Percentiles rank a stretch among this genome's conserved stretches.
phyloP scores from a whole-genome alignment of 2,113 vertebrate species.

The Rhinoderma darwinii region DNA sequence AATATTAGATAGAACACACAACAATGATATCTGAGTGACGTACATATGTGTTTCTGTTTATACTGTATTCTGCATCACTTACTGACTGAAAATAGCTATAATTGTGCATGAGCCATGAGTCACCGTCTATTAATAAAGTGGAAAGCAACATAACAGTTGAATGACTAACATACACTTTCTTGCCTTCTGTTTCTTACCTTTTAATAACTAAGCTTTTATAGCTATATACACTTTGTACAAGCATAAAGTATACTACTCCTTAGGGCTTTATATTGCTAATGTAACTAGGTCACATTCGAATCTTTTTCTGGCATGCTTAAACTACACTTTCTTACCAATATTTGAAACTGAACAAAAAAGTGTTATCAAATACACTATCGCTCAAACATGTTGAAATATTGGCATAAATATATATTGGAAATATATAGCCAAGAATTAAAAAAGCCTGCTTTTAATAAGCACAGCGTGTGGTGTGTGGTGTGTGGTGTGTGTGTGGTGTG shows the following conservation, averaged over 20 bases:
- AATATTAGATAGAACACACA: conserved; percentile 10
- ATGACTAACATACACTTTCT: conserved; percentile 72
- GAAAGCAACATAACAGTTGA: conserved; percentile 69
- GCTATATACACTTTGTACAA: conserved; percentile 28
- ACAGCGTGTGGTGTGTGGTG: too few species aligned
- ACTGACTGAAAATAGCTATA: conserved; percentile 76
- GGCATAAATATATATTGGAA: too few species aligned
- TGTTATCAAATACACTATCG: not conserved
- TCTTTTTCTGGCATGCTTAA: not conserved
- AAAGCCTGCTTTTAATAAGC: too few species aligned
- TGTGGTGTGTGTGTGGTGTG: too few species aligned
- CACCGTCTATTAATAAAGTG: conserved; percentile 78
- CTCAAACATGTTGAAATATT: not conserved
- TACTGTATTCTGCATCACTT: conserved; percentile 70
- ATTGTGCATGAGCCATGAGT: conserved; percentile 76
- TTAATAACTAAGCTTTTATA: conserved; percentile 34
- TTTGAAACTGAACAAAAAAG: not conserved
- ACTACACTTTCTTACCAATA: not conserved
- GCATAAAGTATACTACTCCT: conserved; percentile 3
- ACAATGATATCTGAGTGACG: conserved; percentile 70
- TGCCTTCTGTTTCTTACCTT: conserved; percentile 17
- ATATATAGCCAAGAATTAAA: too few species aligned
- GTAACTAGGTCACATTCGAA: conserved; percentile 45
- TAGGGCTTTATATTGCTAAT: conserved; percentile 22
- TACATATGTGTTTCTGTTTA: conserved; percentile 73